phyloP scores from a whole-genome alignment of 2,888 invertebrate genomes.

The Xanthia icteritia region DNA sequence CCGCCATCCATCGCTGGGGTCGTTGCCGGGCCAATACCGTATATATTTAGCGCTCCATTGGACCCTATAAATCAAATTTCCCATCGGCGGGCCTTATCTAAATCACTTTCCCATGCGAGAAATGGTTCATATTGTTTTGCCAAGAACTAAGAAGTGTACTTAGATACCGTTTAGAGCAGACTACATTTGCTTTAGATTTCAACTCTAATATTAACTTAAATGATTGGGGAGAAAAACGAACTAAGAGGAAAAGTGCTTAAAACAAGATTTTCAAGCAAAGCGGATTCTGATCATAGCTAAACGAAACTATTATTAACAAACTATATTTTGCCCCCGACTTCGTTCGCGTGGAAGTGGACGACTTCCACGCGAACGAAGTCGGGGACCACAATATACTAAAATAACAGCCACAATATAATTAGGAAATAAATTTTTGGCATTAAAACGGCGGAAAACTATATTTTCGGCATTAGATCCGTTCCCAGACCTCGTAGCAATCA shows the following conservation, averaged over 20 bases:
- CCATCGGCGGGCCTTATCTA: constrained; percentile 53
- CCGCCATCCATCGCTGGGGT: constrained; percentile 35
- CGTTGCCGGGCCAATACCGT: constrained; percentile 45
- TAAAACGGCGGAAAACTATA: too few species aligned
- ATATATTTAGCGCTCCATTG: constrained; percentile 64
- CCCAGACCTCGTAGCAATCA: too few species aligned
- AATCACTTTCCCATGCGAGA: constrained; percentile 57
- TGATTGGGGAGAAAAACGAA: too few species aligned
- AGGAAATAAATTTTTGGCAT: too few species aligned
- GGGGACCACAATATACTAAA: too few species aligned
- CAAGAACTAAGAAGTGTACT: constrained; percentile 5
- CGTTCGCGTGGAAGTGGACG: too few species aligned
- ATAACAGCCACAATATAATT: too few species aligned
- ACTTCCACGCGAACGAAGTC: too few species aligned
- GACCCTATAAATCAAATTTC: constrained; percentile 64
- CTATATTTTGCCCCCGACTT: too few species aligned
- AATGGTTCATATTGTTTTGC: constrained; percentile 42
- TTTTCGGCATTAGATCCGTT: too few species aligned
- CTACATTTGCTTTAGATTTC: not conserved
- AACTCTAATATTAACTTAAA: not conserved
- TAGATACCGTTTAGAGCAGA: not conserved
- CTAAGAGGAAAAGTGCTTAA: not conserved
- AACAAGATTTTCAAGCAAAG: not conserved
- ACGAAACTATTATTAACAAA: too few species aligned
- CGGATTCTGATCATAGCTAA: too few species aligned